phyloP scores from a whole-genome alignment of 23 tunicate species.

The Trididemnum clinides region DNA sequence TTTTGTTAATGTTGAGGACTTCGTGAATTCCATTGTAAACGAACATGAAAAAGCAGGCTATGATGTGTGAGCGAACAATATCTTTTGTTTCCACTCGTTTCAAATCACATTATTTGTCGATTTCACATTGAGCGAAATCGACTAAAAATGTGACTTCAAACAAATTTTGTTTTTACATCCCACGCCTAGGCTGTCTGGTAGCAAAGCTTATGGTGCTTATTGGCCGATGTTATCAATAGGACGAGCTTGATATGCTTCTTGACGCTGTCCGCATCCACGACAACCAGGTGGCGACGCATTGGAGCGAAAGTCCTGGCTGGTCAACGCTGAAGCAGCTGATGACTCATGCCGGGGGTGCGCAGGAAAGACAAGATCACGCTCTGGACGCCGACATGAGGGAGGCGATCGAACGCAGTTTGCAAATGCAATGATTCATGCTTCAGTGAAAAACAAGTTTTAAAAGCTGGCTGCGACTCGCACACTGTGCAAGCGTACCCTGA shows the following conservation, averaged over 20 bases:
- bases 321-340: conserved; percentile 62
- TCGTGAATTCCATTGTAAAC: no score
- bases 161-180: no score
- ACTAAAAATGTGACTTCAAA: no score
- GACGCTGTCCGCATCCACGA: conserved; percentile 70
- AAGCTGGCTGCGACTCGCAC: no score
- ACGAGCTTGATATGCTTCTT: conserved; percentile 62
- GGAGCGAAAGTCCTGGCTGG: conserved; percentile 78
- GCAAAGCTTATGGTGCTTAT: background rate
- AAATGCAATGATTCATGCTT: conserved; percentile 30
- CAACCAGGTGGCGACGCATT: conserved; percentile 61
- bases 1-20: no score
- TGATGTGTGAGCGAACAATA: no score
- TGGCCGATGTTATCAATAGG: conserved; percentile 12
- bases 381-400: conserved; percentile 87
- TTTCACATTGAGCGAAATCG: no score
- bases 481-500: no score
- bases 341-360: conserved; percentile 39
- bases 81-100: no score
- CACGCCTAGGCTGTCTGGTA: background rate
- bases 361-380: background rate
- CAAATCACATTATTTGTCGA: no score
- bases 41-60: no score
- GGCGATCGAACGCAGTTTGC: conserved; percentile 75
- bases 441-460: no score